A percentile compares a stretch with the other conserved stretches of the same genome.
These are phyloP conservation scores for Leucophora obtusa DNA, from an alignment of 2,888 invertebrate genomes.

Conservation along the genomic window DNA sequence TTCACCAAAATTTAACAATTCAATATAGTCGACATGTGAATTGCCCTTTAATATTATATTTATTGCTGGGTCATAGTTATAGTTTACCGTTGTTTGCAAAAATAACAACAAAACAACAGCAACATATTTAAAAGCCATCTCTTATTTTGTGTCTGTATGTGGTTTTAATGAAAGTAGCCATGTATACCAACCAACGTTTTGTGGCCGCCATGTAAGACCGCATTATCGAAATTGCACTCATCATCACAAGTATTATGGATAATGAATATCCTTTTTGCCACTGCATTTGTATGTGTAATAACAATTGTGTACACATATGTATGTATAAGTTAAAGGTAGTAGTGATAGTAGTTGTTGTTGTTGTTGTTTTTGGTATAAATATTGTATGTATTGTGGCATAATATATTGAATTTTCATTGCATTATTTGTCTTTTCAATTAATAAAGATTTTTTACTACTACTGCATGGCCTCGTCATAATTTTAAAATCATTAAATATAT, in stretches of 20 bases:
- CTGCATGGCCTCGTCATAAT: conserved; percentile 41
- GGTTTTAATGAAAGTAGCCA: conserved; percentile 43
- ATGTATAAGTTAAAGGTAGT: conserved; percentile 39
- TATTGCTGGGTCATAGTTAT: background rate
- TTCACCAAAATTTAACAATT: too few relatives aligned
- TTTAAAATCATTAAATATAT: conserved; percentile 62
- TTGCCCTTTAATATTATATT: too few relatives aligned
- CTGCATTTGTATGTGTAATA: conserved; percentile 1
- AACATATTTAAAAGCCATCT: conserved; percentile 1
- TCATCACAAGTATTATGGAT: conserved; percentile 54
- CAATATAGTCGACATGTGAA: too few relatives aligned
- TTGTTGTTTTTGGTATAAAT: conserved; percentile 1
- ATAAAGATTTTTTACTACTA: conserved; percentile 40
- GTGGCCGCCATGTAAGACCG: conserved; percentile 64
- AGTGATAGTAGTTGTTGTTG: background rate
- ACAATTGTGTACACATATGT: background rate
- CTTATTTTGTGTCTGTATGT: conserved; percentile 27
- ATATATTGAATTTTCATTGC: conserved; percentile 57
- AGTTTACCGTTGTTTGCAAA: conserved; percentile 8
- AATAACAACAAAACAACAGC: background rate
- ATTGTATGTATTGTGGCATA: conserved; percentile 46
- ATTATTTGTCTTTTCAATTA: conserved; percentile 57
- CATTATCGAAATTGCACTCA: conserved; percentile 64
- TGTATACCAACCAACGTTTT: conserved; percentile 58
- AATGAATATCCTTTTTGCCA: conserved; percentile 56